Evolutionary conservation across 2,888 invertebrate genomes (phyloP).

Genomic region (Volucella bombylans): DNA sequence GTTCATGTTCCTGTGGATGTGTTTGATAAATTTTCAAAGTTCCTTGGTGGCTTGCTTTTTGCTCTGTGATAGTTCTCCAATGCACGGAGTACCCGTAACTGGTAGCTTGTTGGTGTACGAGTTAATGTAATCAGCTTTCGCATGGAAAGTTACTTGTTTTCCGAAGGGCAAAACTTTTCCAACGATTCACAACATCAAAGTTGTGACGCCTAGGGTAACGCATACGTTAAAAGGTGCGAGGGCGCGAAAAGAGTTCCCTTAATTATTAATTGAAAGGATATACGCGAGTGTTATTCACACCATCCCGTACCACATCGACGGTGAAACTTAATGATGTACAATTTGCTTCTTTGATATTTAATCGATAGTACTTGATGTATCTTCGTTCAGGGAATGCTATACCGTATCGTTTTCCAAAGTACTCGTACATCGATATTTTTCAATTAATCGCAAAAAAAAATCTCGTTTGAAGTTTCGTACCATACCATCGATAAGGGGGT

Average conservation of each 20-base stretch:
- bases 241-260: conserved; percentile 35
- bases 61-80: too few relatives aligned
- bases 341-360: conserved; percentile 67
- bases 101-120: too few relatives aligned
- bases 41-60: too few relatives aligned
- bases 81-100: too few relatives aligned
- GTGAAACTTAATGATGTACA: conserved; percentile 67
- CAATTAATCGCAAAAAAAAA: conserved; percentile 52
- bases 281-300: conserved; percentile 41
- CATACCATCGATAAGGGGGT: conserved; percentile 8
- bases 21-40: not conserved
- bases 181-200: conserved; percentile 37
- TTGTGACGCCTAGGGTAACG: not conserved
- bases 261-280: conserved; percentile 71
- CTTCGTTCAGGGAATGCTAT: not conserved
- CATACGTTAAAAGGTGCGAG: not conserved
- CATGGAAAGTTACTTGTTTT: conserved; percentile 40
- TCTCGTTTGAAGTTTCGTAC: conserved; percentile 45
- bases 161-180: conserved; percentile 32
- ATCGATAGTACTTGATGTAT: conserved; percentile 51
- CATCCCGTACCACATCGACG: conserved; percentile 19
- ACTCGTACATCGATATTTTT: conserved; percentile 53
- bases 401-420: conserved; percentile 33
- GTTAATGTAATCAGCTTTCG: too few relatives aligned
- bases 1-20: conserved; percentile 9